Conservation (phyloP, 2,888 invertebrate genomes). For the Pomacea canaliculata region DNA sequence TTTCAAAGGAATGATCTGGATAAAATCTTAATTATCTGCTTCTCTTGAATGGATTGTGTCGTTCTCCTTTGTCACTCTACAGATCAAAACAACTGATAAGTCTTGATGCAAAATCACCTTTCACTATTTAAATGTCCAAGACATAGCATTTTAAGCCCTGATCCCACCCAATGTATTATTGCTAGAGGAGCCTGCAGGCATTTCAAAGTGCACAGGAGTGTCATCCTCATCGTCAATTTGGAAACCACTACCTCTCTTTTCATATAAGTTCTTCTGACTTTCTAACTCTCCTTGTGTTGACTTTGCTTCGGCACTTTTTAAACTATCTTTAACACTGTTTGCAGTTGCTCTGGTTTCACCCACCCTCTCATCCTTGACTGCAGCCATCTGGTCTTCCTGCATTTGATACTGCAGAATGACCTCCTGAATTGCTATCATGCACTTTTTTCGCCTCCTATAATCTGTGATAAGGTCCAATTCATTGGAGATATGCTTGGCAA, state of each 20-base stretch:
- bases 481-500: slow-evolving; percentile 17
- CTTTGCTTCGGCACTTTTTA: neutral
- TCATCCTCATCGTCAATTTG: neutral
- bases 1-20: too few relatives aligned
- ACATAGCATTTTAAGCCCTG: too few relatives aligned
- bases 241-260: neutral
- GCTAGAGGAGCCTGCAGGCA: neutral
- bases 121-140: too few relatives aligned
- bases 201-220: neutral
- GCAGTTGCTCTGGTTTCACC: neutral
- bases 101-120: too few relatives aligned
- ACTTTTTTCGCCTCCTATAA: slow-evolving; percentile 22
- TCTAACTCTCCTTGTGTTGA: too few relatives aligned
- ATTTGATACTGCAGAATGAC: slow-evolving; percentile 10
- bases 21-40: too few relatives aligned
- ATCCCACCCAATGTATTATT: too few relatives aligned
- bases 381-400: neutral
- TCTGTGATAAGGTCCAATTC: slow-evolving; percentile 19
- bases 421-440: slow-evolving; percentile 21
- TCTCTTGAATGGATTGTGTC: too few relatives aligned
- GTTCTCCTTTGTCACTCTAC: too few relatives aligned
- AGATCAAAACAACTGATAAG: too few relatives aligned
- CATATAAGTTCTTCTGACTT: too few relatives aligned
- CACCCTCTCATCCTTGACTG: neutral
- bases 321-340: neutral